Evolutionary conservation across 2,888 invertebrate genomes (phyloP).

Genomic region (Caenorhabditis panamensis): DNA sequence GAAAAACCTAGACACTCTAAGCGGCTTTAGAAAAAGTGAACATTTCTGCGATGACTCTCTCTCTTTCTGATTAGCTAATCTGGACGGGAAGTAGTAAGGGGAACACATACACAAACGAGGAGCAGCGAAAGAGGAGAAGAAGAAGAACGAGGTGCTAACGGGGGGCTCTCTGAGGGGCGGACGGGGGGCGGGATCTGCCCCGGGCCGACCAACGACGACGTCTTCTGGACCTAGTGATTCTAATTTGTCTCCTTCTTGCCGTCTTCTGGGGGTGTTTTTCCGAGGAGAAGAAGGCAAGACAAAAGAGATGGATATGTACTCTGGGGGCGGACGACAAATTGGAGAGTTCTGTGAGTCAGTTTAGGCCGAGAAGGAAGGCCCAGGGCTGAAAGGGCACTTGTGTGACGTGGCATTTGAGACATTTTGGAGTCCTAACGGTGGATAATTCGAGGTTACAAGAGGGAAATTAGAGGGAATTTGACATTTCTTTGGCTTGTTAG

Average conservation of each 20-base stretch:
- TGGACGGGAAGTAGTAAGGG: neutral
- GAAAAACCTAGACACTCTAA: neutral
- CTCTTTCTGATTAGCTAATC: slow-evolving; percentile 23
- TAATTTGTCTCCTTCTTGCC: slow-evolving; percentile 29
- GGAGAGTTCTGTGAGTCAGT: slow-evolving; percentile 7
- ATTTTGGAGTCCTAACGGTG: neutral
- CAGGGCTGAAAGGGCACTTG: neutral
- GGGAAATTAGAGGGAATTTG: neutral
- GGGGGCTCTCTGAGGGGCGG: neutral
- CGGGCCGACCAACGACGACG: neutral
- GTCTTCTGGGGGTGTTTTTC: neutral
- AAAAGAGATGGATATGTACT: slow-evolving; percentile 16
- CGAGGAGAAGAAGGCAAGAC: neutral
- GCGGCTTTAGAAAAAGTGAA: neutral
- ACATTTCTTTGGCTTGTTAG: neutral
- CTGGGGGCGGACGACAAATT: slow-evolving; percentile 4
- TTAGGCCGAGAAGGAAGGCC: neutral
- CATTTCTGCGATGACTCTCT: neutral
- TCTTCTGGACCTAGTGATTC: slow-evolving; percentile 32
- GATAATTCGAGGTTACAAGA: neutral
- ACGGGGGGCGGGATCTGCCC: neutral
- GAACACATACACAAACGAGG: neutral
- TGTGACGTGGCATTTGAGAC: slow-evolving; percentile 6
- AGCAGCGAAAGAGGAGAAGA: neutral
- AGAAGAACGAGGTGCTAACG: slow-evolving; percentile 1